A percentile compares a stretch with the other conserved stretches of the same genome.
Evolutionary conservation across 2,797 vertebrate genomes (phyloP).

Genomic region (Holocentrus rufus): DNA sequence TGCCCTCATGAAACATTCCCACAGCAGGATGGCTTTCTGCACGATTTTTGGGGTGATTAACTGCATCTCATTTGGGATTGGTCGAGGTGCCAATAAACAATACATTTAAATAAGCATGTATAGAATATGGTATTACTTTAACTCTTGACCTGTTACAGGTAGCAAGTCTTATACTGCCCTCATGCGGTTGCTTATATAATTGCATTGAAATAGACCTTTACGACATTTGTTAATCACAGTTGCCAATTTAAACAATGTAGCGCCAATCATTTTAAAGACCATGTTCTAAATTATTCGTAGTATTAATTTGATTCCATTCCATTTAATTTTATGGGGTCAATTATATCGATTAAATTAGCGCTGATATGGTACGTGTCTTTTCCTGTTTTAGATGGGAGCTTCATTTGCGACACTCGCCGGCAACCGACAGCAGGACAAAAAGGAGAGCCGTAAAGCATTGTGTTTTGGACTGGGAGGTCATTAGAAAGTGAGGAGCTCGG

Average conservation of each 20-base stretch:
- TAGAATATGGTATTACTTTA: no score
- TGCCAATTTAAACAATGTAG: background rate
- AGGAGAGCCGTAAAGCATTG: constrained; percentile 77
- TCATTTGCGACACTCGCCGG: constrained; percentile 64
- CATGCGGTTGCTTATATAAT: constrained; percentile 26
- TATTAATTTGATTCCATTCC: no score
- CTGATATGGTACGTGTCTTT: background rate
- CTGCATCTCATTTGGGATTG: no score
- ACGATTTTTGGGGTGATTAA: no score
- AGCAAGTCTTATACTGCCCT: constrained; percentile 21
- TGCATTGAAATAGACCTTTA: constrained; percentile 32
- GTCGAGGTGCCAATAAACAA: no score
- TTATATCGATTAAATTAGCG: no score
- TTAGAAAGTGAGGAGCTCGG: constrained; percentile 82
- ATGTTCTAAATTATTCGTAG: background rate
- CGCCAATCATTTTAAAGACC: background rate
- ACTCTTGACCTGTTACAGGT: no score
- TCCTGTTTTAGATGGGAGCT: no score
- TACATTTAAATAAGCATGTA: no score
- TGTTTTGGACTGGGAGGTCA: constrained; percentile 86
- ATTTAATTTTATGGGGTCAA: no score
- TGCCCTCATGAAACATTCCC: no score
- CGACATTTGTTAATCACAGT: constrained; percentile 15
- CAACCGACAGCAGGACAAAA: constrained; percentile 37
- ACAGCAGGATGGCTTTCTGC: no score